phyloP scores from a whole-genome alignment of 2,797 vertebrate species.

The Triplophysa bombifrons region DNA sequence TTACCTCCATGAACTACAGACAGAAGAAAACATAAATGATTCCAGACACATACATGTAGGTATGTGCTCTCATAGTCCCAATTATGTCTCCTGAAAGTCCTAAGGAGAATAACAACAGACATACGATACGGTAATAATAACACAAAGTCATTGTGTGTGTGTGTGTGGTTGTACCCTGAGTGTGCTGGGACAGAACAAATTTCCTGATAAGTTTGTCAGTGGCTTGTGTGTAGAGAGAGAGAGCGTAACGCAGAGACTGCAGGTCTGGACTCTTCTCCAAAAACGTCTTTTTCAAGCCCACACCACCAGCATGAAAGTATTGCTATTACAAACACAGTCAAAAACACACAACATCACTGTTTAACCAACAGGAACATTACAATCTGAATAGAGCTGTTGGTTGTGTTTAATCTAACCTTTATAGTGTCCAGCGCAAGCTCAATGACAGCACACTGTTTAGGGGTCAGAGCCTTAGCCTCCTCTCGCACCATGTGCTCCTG shows the following conservation, averaged over 20 bases:
- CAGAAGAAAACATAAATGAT: neutral
- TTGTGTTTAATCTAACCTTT: constrained; percentile 77
- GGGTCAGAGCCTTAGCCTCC: constrained; percentile 92
- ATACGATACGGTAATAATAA: too few species aligned
- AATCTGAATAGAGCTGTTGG: too few species aligned
- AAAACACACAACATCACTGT: constrained; percentile 13
- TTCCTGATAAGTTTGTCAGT: constrained; percentile 98
- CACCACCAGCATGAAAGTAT: constrained; percentile 96
- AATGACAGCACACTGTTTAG: constrained; percentile 94
- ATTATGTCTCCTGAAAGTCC: too few species aligned
- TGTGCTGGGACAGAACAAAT: constrained; percentile 89
- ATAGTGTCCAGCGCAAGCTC: constrained; percentile 96
- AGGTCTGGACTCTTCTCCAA: constrained; percentile 96
- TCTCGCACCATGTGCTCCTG: constrained; percentile 98
- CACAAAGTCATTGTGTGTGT: neutral
- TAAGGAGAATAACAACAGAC: too few species aligned
- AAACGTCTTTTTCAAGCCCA: constrained; percentile 96
- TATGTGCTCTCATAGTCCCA: too few species aligned
- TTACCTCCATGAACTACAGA: constrained; percentile 92
- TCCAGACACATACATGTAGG: too few species aligned
- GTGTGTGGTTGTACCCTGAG: constrained; percentile 81
- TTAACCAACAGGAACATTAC: too few species aligned
- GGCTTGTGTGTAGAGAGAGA: constrained; percentile 97
- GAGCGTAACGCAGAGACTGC: constrained; percentile 91
- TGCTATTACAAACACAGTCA: constrained; percentile 75